Percentiles rank a stretch among this genome's conserved stretches.
Conservation (phyloP, 2,113 vertebrate species). For the Saccopteryx bilineata region DNA sequence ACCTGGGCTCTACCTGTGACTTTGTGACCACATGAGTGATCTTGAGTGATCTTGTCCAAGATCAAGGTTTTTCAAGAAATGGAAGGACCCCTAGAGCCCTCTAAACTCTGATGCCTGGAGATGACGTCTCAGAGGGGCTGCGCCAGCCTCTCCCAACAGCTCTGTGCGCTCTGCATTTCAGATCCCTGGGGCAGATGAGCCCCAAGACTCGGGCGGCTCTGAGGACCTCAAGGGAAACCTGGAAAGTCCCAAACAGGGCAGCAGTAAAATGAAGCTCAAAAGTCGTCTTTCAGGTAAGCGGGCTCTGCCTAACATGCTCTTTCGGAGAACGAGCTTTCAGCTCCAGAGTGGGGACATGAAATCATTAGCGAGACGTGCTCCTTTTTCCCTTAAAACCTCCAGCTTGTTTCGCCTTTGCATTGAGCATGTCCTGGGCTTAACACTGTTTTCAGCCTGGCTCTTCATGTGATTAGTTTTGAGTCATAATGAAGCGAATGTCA, state of each 20-base stretch:
- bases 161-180: conserved; percentile 78
- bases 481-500: conserved; percentile 15
- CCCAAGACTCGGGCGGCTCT: conserved; percentile 86
- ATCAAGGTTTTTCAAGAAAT: not conserved
- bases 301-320: not conserved
- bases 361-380: not conserved
- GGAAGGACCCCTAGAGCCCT: not conserved
- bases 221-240: conserved; percentile 89
- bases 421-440: not conserved
- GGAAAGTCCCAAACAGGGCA: conserved; percentile 89
- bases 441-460: conserved; percentile 20
- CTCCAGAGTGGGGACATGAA: not conserved
- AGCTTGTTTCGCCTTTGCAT: conserved; percentile 34
- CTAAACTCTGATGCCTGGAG: not conserved
- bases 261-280: conserved; percentile 91
- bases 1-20: not conserved
- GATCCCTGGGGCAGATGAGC: conserved; percentile 89
- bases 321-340: not conserved
- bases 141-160: not conserved
- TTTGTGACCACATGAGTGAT: not conserved
- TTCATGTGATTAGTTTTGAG: not conserved
- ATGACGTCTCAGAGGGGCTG: not conserved
- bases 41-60: not conserved
- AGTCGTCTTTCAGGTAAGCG: conserved; percentile 93
- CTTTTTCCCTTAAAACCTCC: conserved; percentile 22